These are phyloP conservation scores for Neostethus bicornis DNA, from an alignment of 2,797 vertebrate genomes.

Conservation along the genomic window DNA sequence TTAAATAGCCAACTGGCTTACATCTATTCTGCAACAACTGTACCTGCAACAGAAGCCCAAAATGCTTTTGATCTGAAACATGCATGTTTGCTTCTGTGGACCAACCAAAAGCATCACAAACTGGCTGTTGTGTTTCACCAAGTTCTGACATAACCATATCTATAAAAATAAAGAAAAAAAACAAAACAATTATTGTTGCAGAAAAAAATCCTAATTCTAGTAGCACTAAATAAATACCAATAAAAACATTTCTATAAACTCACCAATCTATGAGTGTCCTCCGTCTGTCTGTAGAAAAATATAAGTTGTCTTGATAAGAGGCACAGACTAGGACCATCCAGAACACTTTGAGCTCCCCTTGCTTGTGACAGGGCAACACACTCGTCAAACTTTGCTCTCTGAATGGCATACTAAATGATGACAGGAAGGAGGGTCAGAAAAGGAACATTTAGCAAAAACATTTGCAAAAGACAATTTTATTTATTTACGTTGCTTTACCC, in stretches of 20 bases:
- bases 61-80: conserved; percentile 97
- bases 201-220: neutral
- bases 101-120: conserved; percentile 91
- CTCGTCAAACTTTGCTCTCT: conserved; percentile 90
- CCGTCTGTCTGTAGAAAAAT: conserved; percentile 94
- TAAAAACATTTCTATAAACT: conserved; percentile 49
- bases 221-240: neutral
- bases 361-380: conserved; percentile 81
- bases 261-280: conserved; percentile 94
- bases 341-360: conserved; percentile 72
- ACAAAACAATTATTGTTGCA: conserved; percentile 17
- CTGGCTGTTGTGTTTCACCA: conserved; percentile 90
- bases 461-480: too few species aligned
- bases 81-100: conserved; percentile 88
- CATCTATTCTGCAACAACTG: neutral
- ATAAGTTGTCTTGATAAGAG: conserved; percentile 91
- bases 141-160: conserved; percentile 96
- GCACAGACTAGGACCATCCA: conserved; percentile 82
- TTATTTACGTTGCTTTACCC: too few species aligned
- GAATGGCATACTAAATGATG: conserved; percentile 87
- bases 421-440: neutral
- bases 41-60: conserved; percentile 87
- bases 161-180: conserved; percentile 65
- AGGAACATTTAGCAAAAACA: too few species aligned
- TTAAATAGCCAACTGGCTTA: conserved; percentile 1